A percentile compares a stretch with the other conserved stretches of the same genome.
phyloP scores from a whole-genome alignment of 2,113 vertebrate genomes.

The Murina feae region DNA sequence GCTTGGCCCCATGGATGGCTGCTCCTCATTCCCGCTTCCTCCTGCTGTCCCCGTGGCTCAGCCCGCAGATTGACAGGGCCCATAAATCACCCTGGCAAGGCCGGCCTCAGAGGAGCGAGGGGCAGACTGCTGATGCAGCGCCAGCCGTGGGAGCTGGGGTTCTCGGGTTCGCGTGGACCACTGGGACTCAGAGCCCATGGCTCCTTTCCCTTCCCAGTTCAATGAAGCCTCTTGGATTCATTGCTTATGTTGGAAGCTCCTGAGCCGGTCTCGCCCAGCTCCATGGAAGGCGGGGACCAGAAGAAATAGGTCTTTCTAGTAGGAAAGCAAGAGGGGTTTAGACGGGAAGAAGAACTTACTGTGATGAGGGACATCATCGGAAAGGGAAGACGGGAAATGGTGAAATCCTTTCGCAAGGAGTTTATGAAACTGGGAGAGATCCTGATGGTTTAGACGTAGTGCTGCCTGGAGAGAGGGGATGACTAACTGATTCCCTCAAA shows the following conservation, averaged over 20 bases:
- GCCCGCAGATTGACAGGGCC: slow-evolving; percentile 67
- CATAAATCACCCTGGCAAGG: slow-evolving; percentile 73
- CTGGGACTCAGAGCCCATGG: fast-evolving
- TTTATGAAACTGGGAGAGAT: not conserved
- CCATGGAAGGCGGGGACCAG: not conserved
- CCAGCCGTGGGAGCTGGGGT: not conserved
- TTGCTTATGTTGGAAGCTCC: not conserved
- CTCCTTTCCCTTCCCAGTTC: not conserved
- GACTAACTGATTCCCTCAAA: too few relatives aligned
- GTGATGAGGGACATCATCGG: not conserved
- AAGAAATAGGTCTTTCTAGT: not conserved
- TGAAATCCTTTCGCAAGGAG: not conserved
- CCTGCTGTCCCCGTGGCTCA: slow-evolving; percentile 51
- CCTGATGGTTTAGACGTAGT: not conserved
- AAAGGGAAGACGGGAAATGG: not conserved
- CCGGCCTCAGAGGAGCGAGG: not conserved
- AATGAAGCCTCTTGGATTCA: fast-evolving
- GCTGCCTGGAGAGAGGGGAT: not conserved
- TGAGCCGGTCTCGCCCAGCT: not conserved
- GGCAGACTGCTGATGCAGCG: not conserved
- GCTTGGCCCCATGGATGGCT: slow-evolving; percentile 43
- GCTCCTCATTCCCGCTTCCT: not conserved
- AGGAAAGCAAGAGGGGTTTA: not conserved
- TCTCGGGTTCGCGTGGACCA: not conserved
- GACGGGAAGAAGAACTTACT: not conserved